A percentile compares a stretch with the other conserved stretches of the same genome.
Evolutionary conservation across 2,797 vertebrate species (phyloP).

Genomic region (Diplodus puntazzo): DNA sequence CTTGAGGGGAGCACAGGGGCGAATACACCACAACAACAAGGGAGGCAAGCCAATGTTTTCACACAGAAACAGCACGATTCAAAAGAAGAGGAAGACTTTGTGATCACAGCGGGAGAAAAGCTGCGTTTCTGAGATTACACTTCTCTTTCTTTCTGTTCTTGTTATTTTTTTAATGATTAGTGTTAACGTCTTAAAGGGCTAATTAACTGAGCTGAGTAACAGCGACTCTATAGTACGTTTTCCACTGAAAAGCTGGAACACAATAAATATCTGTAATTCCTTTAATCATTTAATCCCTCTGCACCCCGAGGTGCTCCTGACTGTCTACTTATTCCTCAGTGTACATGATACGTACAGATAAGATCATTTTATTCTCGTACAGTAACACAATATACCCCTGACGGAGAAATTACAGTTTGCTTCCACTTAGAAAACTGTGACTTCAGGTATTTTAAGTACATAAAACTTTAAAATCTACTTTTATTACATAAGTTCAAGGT

Average conservation of each 20-base stretch:
- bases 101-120: not conserved
- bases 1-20: not conserved
- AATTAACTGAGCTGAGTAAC: not conserved
- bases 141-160: not conserved
- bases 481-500: too few species aligned
- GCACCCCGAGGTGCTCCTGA: not conserved
- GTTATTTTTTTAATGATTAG: not conserved
- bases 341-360: not conserved
- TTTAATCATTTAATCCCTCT: not conserved
- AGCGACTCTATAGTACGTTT: not conserved
- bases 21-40: conserved; percentile 1
- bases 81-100: conserved; percentile 14
- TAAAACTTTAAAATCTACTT: too few species aligned
- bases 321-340: not conserved
- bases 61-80: not conserved
- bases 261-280: not conserved
- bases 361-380: not conserved
- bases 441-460: too few species aligned
- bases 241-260: not conserved
- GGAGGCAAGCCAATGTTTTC: conserved; percentile 2
- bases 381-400: not conserved
- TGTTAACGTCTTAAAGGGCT: not conserved
- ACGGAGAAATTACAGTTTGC: not conserved
- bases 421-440: not conserved
- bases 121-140: not conserved